Evolutionary conservation across 2,113 vertebrate genomes (phyloP).

Genomic region (Collichthys lucidus): DNA sequence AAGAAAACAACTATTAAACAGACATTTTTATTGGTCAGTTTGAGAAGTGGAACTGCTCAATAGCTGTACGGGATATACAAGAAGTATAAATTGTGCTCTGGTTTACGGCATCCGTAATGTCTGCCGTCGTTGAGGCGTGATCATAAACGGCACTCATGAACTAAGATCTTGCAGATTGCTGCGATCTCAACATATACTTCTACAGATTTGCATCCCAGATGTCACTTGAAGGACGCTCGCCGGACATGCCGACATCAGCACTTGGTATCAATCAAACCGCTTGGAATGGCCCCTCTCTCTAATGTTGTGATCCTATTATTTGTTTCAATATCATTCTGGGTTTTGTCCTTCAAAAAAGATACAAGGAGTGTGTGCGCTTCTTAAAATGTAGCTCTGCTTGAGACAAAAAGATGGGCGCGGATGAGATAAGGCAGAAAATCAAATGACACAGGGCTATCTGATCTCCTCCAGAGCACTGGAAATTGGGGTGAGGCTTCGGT

Average conservation of each 20-base stretch:
- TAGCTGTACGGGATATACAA: constrained; percentile 39
- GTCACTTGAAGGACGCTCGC: constrained; percentile 61
- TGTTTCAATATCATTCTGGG: constrained; percentile 65
- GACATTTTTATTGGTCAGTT: constrained; percentile 72
- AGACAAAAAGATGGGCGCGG: constrained; percentile 81
- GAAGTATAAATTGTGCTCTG: constrained; percentile 65
- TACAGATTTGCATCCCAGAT: constrained; percentile 57
- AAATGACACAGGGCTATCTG: constrained; percentile 83
- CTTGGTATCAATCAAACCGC: constrained; percentile 51
- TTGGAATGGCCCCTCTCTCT: constrained; percentile 36
- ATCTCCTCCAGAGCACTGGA: constrained; percentile 81
- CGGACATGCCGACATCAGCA: constrained; percentile 50
- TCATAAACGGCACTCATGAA: constrained; percentile 57
- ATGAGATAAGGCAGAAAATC: constrained; percentile 83
- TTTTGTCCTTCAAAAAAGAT: constrained; percentile 78
- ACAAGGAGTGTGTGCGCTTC: constrained; percentile 62
- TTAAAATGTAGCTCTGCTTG: constrained; percentile 79
- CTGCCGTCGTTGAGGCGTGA: constrained; percentile 12
- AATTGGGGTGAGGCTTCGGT: constrained; percentile 83
- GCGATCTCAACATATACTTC: constrained; percentile 21
- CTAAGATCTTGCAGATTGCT: constrained; percentile 54
- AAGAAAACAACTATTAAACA: constrained; percentile 65
- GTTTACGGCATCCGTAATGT: constrained; percentile 65
- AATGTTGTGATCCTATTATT: constrained; percentile 62
- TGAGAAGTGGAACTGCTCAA: constrained; percentile 60